These are phyloP conservation scores for Camelus dromedarius DNA, from an alignment of 2,113 vertebrate species.

Conservation along the genomic window DNA sequence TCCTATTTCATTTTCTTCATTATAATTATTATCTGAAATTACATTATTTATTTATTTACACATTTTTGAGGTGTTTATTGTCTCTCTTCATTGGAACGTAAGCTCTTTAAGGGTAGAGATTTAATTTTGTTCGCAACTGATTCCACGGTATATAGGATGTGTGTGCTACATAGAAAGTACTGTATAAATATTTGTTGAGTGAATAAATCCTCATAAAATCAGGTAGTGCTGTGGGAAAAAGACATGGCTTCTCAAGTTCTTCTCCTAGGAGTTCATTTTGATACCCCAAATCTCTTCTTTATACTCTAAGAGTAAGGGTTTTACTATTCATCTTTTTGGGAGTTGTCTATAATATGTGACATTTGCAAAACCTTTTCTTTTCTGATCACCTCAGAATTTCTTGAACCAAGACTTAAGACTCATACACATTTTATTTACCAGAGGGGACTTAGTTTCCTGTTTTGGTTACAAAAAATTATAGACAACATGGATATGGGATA, in stretches of 20 bases:
- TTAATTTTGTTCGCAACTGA: background rate
- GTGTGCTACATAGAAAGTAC: background rate
- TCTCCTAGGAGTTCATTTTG: background rate
- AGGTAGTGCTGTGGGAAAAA: background rate
- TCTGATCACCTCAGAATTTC: conserved; percentile 15
- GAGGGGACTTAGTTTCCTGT: background rate
- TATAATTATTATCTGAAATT: background rate
- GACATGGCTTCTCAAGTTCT: background rate
- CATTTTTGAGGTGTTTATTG: background rate
- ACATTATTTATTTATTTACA: background rate
- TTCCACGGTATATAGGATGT: background rate
- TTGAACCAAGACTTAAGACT: background rate
- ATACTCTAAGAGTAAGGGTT: background rate
- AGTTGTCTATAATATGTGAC: background rate
- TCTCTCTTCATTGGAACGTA: background rate
- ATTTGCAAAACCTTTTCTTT: background rate
- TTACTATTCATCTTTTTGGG: background rate
- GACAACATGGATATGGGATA: background rate
- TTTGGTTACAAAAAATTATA: background rate
- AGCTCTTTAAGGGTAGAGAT: background rate
- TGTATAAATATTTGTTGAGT: background rate
- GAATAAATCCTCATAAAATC: background rate
- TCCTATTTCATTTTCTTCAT: background rate
- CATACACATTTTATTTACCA: background rate
- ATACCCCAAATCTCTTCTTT: background rate